Conservation (phyloP, 2,888 invertebrate genomes). For the Rhyacophila evoluta region DNA sequence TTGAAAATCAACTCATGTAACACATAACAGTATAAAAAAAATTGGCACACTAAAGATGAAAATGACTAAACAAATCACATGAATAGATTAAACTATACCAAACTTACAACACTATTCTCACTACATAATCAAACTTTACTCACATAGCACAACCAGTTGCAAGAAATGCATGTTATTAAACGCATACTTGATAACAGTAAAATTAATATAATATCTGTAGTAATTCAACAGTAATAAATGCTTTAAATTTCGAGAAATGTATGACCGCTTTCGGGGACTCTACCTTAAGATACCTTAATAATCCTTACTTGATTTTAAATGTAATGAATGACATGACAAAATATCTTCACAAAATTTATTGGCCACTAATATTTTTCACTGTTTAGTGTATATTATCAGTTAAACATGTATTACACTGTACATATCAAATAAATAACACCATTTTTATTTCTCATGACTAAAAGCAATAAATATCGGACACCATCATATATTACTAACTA, state of each 20-base stretch:
- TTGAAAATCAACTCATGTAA: conserved; percentile 3
- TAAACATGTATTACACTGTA: too few relatives aligned
- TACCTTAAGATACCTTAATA: too few relatives aligned
- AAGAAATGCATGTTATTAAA: conserved; percentile 3
- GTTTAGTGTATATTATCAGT: too few relatives aligned
- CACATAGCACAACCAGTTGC: background rate
- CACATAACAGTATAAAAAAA: conserved; percentile 15
- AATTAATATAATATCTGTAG: background rate
- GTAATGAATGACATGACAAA: too few relatives aligned
- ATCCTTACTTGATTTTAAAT: too few relatives aligned
- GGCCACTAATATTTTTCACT: too few relatives aligned
- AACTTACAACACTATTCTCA: background rate
- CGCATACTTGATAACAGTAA: background rate
- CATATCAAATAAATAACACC: too few relatives aligned
- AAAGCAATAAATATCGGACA: too few relatives aligned
- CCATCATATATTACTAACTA: too few relatives aligned
- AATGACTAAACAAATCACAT: conserved; percentile 16
- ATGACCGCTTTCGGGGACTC: background rate
- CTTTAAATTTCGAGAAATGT: background rate
- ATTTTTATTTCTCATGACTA: too few relatives aligned
- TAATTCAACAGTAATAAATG: conserved; percentile 6
- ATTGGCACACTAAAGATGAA: conserved; percentile 22
- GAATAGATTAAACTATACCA: background rate
- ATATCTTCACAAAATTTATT: too few relatives aligned
- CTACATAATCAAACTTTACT: background rate